These are phyloP conservation scores for Ailuropoda melanoleuca DNA, from an alignment of 2,113 vertebrate genomes.

Conservation along the genomic window DNA sequence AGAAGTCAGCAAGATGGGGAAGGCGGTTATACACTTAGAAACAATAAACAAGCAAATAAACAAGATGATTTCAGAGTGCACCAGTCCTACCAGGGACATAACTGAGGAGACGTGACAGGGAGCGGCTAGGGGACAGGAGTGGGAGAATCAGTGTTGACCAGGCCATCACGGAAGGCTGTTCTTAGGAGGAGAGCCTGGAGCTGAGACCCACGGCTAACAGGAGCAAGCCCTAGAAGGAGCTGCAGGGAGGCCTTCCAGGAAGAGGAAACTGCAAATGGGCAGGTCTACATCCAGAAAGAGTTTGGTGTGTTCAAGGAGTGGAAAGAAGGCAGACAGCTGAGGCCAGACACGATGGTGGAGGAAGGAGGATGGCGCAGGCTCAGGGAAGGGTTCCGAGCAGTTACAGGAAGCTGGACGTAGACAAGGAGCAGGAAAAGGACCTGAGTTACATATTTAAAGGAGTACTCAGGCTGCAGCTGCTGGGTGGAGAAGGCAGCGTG, in stretches of 20 bases:
- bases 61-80: neutral
- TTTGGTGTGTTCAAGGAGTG: neutral
- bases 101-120: rapidly evolving
- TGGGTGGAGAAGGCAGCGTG: rapidly evolving
- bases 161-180: neutral
- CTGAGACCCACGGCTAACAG: neutral
- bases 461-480: neutral
- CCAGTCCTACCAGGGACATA: neutral
- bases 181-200: neutral
- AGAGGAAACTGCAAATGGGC: neutral
- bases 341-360: rapidly evolving
- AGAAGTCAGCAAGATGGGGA: neutral
- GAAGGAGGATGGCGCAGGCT: neutral
- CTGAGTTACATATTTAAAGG: neutral
- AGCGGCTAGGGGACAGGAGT: too few species aligned
- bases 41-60: neutral
- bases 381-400: neutral
- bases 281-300: neutral
- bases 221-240: neutral
- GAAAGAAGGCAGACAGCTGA: neutral
- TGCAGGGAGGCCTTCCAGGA: neutral
- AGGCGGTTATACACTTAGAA: neutral
- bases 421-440: neutral
- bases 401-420: neutral
- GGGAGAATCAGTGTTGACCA: neutral